These are phyloP conservation scores for Psophia crepitans DNA, from an alignment of 2,113 vertebrate genomes.

Conservation along the genomic window DNA sequence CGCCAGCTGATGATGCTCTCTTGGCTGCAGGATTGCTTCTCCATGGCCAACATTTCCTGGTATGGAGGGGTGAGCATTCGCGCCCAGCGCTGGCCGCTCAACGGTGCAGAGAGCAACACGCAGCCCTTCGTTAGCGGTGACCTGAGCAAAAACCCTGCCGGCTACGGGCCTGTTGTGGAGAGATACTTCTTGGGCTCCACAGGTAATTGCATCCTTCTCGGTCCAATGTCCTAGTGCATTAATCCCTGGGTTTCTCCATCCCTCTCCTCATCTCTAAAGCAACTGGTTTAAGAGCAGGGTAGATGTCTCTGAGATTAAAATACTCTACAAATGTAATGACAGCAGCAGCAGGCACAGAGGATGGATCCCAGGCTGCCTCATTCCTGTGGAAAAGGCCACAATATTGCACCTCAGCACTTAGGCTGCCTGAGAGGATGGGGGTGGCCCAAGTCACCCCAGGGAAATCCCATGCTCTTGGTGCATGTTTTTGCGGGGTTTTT, in stretches of 20 bases:
- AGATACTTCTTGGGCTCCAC: conserved; percentile 89
- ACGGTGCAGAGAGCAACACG: conserved; percentile 70
- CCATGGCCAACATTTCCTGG: conserved; percentile 90
- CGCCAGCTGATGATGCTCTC: rapidly evolving
- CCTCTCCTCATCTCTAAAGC: neutral
- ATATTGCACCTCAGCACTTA: neutral
- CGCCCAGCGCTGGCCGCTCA: conserved; percentile 85
- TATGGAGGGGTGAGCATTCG: conserved; percentile 81
- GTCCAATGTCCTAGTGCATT: rapidly evolving
- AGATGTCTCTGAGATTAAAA: rapidly evolving
- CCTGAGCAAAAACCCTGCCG: conserved; percentile 71
- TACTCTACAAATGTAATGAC: rapidly evolving
- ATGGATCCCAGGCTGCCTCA: rapidly evolving
- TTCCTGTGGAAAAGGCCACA: neutral
- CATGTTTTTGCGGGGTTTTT: too few relatives aligned
- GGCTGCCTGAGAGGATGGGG: neutral
- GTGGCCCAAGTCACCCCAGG: neutral
- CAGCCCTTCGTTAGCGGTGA: conserved; percentile 81
- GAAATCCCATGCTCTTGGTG: rapidly evolving
- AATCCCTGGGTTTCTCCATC: too few relatives aligned
- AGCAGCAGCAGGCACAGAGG: rapidly evolving
- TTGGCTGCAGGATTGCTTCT: conserved; percentile 84
- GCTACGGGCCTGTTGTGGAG: conserved; percentile 84
- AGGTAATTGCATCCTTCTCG: conserved; percentile 66
- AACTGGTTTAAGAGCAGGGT: rapidly evolving